Conservation (phyloP, 1,140 invertebrate species). For the Trypoxylus dichotomus region DNA sequence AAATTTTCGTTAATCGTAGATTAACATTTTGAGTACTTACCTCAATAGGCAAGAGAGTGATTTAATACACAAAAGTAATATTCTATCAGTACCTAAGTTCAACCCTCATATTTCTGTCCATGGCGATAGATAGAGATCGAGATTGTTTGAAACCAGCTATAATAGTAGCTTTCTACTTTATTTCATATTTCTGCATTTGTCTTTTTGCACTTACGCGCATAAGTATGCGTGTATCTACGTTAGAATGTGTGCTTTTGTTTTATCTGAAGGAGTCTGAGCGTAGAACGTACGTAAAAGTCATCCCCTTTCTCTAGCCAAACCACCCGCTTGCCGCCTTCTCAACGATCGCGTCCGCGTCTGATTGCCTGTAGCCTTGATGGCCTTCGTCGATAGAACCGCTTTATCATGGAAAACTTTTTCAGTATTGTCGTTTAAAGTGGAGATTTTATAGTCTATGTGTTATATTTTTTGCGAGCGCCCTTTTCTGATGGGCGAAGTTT, state of each 20-base stretch:
- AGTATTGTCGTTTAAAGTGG: constrained; percentile 9
- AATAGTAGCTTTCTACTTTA: not conserved
- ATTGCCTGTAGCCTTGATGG: constrained; percentile 34
- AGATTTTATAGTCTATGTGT: constrained; percentile 15
- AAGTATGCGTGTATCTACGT: not conserved
- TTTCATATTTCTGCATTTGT: not conserved
- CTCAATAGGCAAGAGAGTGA: too few species aligned
- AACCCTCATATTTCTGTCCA: too few species aligned
- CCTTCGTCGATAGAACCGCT: constrained; percentile 30
- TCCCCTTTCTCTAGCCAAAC: not conserved
- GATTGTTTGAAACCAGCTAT: too few species aligned
- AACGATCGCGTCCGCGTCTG: constrained; percentile 25
- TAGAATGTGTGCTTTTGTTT: not conserved
- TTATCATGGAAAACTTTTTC: constrained; percentile 32
- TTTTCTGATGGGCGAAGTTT: not conserved
- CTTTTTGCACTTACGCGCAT: not conserved
- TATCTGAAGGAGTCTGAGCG: not conserved
- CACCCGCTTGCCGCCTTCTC: not conserved
- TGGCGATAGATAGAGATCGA: too few species aligned
- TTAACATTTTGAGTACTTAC: too few species aligned
- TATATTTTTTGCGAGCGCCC: not conserved
- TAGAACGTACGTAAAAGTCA: not conserved
- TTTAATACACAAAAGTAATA: too few species aligned
- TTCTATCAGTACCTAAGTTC: too few species aligned
- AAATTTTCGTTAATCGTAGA: too few species aligned